A percentile compares a stretch with the other conserved stretches of the same genome.
Conservation (phyloP, 2,113 vertebrate genomes). For the Tiliqua scincoides region DNA sequence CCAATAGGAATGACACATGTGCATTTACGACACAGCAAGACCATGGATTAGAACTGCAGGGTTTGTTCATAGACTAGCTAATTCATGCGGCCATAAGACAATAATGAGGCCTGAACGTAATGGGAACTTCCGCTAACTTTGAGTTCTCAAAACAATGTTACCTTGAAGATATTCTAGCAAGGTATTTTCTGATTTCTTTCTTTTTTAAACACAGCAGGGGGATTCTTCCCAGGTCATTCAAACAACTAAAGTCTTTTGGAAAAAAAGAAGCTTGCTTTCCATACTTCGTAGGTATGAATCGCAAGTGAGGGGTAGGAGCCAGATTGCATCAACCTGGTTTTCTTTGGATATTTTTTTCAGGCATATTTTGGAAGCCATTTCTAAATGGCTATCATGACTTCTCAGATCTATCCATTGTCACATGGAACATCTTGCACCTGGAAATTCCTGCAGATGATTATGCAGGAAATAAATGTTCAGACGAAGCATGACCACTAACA, state of each 20-base stretch:
- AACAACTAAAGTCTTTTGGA: not conserved
- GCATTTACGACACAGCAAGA: conserved; percentile 18
- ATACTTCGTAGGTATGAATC: not conserved
- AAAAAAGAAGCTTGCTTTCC: not conserved
- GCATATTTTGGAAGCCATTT: not conserved
- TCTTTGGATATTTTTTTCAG: not conserved
- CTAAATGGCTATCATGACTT: not conserved
- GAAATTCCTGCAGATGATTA: not conserved
- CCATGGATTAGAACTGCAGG: not conserved
- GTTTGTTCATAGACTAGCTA: conserved; percentile 3
- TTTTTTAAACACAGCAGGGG: not conserved
- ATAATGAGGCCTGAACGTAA: not conserved
- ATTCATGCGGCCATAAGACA: conserved; percentile 1
- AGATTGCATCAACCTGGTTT: not conserved
- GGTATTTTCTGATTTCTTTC: not conserved
- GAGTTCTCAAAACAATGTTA: conserved; percentile 1
- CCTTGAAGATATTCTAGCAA: not conserved
- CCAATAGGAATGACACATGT: conserved; percentile 16
- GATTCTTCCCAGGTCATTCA: not conserved
- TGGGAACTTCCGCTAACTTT: not conserved
- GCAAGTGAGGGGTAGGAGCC: not conserved
- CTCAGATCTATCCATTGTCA: not conserved
- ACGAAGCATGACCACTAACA: not conserved
- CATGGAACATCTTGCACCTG: not conserved
- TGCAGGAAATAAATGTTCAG: not conserved